Percentiles rank a stretch among this genome's conserved stretches.
These are phyloP conservation scores for Halichondria panicea DNA, from an alignment of 37 sponge, comb jelly and placozoan species.

Conservation along the genomic window DNA sequence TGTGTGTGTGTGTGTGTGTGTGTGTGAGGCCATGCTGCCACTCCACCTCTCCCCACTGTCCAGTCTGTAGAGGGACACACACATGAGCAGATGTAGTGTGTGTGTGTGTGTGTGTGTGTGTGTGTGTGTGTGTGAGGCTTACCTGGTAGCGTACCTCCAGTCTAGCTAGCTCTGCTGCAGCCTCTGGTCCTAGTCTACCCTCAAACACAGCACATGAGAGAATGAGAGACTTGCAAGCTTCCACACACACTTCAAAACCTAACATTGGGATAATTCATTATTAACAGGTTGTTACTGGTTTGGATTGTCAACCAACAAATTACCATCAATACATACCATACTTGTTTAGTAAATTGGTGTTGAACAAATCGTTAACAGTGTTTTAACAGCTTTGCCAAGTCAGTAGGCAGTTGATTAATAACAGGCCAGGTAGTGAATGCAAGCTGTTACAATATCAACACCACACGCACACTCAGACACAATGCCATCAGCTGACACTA, in stretches of 20 bases:
- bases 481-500: not conserved
- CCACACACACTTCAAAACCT: constrained; percentile 55
- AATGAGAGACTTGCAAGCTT: constrained; percentile 56
- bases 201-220: constrained; percentile 55
- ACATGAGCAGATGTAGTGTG: not conserved
- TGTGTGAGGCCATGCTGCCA: not conserved
- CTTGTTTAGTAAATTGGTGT: not conserved
- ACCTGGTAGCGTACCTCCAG: constrained; percentile 77
- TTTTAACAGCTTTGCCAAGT: too few relatives aligned
- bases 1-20: constrained; percentile 4
- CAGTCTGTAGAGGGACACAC: not conserved
- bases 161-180: constrained; percentile 51
- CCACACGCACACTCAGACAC: too few relatives aligned
- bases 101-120: not conserved
- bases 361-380: too few relatives aligned
- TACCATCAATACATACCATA: not conserved
- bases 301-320: not conserved
- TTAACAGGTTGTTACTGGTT: too few relatives aligned
- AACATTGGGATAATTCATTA: too few relatives aligned
- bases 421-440: too few relatives aligned
- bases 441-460: too few relatives aligned
- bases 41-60: not conserved
- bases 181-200: constrained; percentile 15
- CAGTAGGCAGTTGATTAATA: too few relatives aligned
- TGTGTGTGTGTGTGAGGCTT: not conserved